Base-by-base conservation (phyloP, 2,888 invertebrate species). In the Lathronympha strigana region DNA sequence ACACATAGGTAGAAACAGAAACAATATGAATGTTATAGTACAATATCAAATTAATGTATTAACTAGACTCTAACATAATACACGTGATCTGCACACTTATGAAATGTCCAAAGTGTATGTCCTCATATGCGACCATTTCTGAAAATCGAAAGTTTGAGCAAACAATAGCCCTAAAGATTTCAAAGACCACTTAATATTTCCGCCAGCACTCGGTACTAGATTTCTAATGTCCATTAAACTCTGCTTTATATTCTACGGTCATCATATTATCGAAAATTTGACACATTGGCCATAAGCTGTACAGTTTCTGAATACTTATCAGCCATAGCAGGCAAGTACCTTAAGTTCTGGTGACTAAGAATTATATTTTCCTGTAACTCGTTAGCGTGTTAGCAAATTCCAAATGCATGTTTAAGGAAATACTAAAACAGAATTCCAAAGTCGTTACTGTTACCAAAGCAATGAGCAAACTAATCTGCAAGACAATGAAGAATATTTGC, bases 251-350 rank as follows among this genome's bases (percentile, higher is more conserved):
- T 64, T 51, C 63, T 36, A 51, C n/a, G 51, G 25, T 17, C 57
- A 45, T 57, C 33, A 57, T 45, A 51, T 51, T 17, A 64, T 36
- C 43, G 63, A 64, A 64, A 64, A 58, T 51, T 58, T 64, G 58
- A 64, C 63, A 64, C 63, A 51, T 51, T 58, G 51, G 51, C 63
- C 67, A 50, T 57, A 67, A 50, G 36, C 23, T 13, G 19, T 21
- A 51, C 58, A 6, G 36, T 3, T 25, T 31, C 19, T 11, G 58
- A 64, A 64, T 64, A 50, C 17, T 6, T 33, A 64, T 11, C 17
- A 49, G 9, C n/a, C 15, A 38, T 33, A 45, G 33, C 23, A 8
- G 11, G 13, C 25, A 40, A 9, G 40, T 40, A 43, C 13, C 28
- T 55, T 5, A 45, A 43, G 19, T 8, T 11, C 1, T 17, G 61